phyloP scores from a whole-genome alignment of 2,113 vertebrate species.

The Chloropsis hardwickii region DNA sequence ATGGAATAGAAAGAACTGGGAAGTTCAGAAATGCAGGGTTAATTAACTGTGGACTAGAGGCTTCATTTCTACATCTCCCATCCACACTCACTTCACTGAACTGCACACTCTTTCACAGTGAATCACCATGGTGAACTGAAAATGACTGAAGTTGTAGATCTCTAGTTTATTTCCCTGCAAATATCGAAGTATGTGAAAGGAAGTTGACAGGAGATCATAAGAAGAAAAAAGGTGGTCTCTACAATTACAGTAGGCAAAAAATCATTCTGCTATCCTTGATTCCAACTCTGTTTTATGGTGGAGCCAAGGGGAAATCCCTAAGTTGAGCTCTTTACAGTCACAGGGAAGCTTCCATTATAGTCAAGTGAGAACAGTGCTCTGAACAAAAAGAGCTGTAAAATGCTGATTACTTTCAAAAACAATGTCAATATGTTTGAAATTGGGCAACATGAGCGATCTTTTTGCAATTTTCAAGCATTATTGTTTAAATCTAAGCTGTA shows the following conservation, averaged over 20 bases:
- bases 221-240: not conserved
- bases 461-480: not conserved
- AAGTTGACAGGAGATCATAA: fast-evolving
- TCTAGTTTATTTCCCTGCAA: not conserved
- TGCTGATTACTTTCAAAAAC: not conserved
- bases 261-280: not conserved
- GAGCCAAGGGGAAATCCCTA: not conserved
- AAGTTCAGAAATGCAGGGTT: not conserved
- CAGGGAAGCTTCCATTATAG: not conserved
- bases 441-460: not conserved
- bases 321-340: not conserved
- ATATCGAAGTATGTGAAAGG: not conserved
- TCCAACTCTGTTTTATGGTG: not conserved
- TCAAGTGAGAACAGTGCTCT: not conserved
- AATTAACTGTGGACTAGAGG: not conserved
- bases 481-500: not conserved
- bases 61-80: not conserved
- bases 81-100: not conserved
- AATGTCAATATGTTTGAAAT: not conserved
- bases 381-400: not conserved
- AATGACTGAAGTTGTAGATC: not conserved
- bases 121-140: not conserved
- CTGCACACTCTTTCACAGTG: not conserved
- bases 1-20: not conserved
- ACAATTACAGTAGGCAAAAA: not conserved